Conservation (phyloP, 2,888 invertebrate genomes). For the Electrophaes corylata region DNA sequence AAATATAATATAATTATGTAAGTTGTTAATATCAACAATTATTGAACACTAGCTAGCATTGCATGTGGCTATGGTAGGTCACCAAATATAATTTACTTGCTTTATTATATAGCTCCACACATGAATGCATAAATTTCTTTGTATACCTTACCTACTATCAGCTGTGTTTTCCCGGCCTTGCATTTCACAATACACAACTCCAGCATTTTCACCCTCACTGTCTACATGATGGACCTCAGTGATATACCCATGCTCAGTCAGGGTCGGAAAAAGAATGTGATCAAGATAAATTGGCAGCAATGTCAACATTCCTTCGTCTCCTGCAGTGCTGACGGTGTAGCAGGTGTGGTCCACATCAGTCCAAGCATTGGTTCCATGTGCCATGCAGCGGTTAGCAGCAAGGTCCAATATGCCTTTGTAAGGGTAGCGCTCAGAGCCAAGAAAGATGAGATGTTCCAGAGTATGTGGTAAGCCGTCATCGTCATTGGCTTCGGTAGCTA, state of each 20-base stretch:
- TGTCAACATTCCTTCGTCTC: constrained; percentile 92
- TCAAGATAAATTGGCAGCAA: constrained; percentile 96
- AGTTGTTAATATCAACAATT: too few species aligned
- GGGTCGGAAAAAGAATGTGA: constrained; percentile 93
- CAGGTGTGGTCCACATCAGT: constrained; percentile 94
- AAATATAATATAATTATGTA: too few species aligned
- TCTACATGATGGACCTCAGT: constrained; percentile 97
- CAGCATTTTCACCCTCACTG: constrained; percentile 94
- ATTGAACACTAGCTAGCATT: too few species aligned
- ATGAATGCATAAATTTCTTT: neutral
- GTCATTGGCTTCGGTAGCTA: constrained; percentile 93
- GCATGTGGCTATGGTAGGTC: too few species aligned
- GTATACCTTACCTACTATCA: constrained; percentile 82
- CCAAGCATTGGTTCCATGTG: constrained; percentile 96
- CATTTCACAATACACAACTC: constrained; percentile 98
- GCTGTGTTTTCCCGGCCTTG: constrained; percentile 93
- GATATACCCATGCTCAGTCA: constrained; percentile 91
- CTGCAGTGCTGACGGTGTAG: constrained; percentile 94
- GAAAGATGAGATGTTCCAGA: constrained; percentile 94
- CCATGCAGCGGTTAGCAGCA: constrained; percentile 94
- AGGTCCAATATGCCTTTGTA: constrained; percentile 95
- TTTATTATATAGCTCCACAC: too few species aligned
- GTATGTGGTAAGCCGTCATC: constrained; percentile 97
- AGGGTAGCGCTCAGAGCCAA: constrained; percentile 95
- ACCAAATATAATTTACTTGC: too few species aligned